phyloP scores from a whole-genome alignment of 2,888 invertebrate genomes.

The Drosophila emarginata region DNA sequence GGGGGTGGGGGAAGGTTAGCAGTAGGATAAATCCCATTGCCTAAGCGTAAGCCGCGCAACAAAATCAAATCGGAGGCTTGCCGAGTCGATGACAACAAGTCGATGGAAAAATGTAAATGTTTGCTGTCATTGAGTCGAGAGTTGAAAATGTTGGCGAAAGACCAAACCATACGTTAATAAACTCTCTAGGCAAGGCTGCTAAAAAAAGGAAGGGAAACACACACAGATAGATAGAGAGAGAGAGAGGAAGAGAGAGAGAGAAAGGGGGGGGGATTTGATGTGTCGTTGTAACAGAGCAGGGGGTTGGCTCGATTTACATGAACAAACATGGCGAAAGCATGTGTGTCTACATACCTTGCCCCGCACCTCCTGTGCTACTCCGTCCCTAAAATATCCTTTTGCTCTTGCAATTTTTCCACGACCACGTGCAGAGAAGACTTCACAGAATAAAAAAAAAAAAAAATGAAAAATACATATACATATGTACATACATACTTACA shows the following conservation, averaged over 20 bases:
- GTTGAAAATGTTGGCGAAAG: slow-evolving; percentile 64
- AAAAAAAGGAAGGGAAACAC: not conserved
- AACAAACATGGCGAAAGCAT: slow-evolving; percentile 56
- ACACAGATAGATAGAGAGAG: not conserved
- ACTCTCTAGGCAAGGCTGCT: slow-evolving; percentile 35
- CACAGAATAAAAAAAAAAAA: not conserved
- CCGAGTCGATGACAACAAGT: slow-evolving; percentile 53
- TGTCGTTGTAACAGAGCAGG: not conserved
- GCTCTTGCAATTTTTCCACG: slow-evolving; percentile 5
- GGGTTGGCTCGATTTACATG: slow-evolving; percentile 66
- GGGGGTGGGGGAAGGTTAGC: not conserved
- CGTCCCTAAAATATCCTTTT: not conserved
- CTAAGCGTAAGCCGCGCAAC: slow-evolving; percentile 57
- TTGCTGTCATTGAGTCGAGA: slow-evolving; percentile 67
- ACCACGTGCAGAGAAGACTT: slow-evolving; percentile 4
- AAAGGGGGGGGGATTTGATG: not conserved
- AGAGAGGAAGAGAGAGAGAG: not conserved
- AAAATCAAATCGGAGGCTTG: slow-evolving; percentile 22
- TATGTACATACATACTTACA: not conserved
- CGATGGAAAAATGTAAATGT: slow-evolving; percentile 64
- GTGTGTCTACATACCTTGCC: slow-evolving; percentile 10
- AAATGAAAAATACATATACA: no score
- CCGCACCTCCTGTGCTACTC: not conserved
- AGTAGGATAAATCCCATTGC: slow-evolving; percentile 28
- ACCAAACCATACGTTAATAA: slow-evolving; percentile 71